A percentile compares a stretch with the other conserved stretches of the same genome.
phyloP scores from a whole-genome alignment of 2,113 vertebrate species.

The Ophthalmolycus amberensis region DNA sequence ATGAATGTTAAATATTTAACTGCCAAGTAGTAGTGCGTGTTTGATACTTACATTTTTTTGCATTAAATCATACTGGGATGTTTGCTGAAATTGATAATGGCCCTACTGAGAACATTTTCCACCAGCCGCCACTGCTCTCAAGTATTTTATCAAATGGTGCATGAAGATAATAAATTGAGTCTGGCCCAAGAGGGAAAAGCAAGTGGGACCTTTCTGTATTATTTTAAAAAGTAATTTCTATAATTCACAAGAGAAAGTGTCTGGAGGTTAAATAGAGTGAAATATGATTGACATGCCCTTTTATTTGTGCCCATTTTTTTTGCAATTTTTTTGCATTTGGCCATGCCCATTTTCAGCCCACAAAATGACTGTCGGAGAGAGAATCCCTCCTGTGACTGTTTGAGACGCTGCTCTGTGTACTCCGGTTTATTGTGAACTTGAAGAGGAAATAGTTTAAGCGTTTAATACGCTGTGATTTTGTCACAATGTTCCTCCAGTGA shows the following conservation, averaged over 20 bases:
- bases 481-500: slow-evolving; percentile 14
- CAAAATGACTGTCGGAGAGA: slow-evolving; percentile 69
- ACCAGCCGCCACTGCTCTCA: neutral
- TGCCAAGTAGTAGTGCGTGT: no score
- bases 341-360: slow-evolving; percentile 47
- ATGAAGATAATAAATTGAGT: slow-evolving; percentile 52
- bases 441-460: slow-evolving; percentile 21
- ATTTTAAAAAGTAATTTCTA: slow-evolving; percentile 38
- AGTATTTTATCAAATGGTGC: slow-evolving; percentile 53
- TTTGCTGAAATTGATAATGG: no score
- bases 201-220: slow-evolving; percentile 38
- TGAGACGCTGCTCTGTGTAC: slow-evolving; percentile 30
- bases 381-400: slow-evolving; percentile 25
- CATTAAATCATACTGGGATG: no score
- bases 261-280: slow-evolving; percentile 47
- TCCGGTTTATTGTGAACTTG: slow-evolving; percentile 37
- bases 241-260: slow-evolving; percentile 49
- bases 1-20: no score
- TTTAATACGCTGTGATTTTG: slow-evolving; percentile 29
- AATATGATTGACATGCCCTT: slow-evolving; percentile 36
- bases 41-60: no score
- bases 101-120: no score
- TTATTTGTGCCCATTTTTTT: neutral
- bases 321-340: no score
- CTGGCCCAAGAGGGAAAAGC: slow-evolving; percentile 29